These are phyloP conservation scores for Mizuhopecten yessoensis DNA, from an alignment of 1,140 invertebrate species.

Conservation along the genomic window DNA sequence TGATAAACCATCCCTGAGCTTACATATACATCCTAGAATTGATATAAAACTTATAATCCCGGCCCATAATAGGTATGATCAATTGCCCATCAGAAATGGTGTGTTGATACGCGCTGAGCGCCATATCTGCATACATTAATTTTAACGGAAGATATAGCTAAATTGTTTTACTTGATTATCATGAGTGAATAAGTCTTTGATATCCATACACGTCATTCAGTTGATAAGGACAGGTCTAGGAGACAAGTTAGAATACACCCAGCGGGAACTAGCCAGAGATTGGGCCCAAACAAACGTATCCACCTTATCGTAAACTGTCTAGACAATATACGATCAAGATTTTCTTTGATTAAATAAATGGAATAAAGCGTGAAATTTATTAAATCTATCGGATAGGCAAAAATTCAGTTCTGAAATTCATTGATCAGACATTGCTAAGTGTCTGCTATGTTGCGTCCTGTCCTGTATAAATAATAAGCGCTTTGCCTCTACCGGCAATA, in stretches of 20 bases:
- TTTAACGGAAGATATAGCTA: too few relatives aligned
- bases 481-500: too few relatives aligned
- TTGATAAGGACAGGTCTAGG: neutral
- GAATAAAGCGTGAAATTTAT: constrained; percentile 5
- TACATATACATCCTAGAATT: too few relatives aligned
- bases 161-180: too few relatives aligned
- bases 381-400: constrained; percentile 16
- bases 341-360: neutral
- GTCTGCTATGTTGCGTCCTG: neutral
- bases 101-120: too few relatives aligned
- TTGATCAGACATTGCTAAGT: neutral
- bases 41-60: too few relatives aligned
- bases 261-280: neutral
- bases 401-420: neutral
- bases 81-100: too few relatives aligned
- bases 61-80: too few relatives aligned
- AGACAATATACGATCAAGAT: neutral
- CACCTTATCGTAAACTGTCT: neutral
- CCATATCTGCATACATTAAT: too few relatives aligned
- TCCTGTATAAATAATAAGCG: neutral
- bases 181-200: neutral
- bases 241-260: too few relatives aligned
- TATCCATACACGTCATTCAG: neutral
- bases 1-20: too few relatives aligned
- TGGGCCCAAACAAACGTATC: neutral